Base-by-base conservation (phyloP, 1,140 invertebrate genomes). In the Anagrus nilaparvatae region DNA sequence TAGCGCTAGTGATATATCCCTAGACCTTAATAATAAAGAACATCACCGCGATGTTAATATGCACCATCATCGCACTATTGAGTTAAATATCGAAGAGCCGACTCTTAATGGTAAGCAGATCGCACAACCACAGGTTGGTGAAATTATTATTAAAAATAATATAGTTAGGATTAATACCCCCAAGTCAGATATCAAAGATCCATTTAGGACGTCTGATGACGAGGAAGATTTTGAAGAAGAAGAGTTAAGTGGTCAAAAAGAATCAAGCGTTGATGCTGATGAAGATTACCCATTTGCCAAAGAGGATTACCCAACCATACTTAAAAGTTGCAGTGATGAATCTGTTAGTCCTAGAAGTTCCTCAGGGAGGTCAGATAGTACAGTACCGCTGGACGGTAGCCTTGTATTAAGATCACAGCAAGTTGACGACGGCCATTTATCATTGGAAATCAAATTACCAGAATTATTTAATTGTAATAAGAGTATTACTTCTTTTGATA, bases 281-380 rank as follows among this genome's bases (percentile, higher is more conserved):
- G 63, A 69, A 34, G 66, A 67, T 16, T 67, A 66, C 28, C 66
- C 65, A 0, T 69, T 67, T 39, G 66, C 65, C 4, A 67, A 69
- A 32, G 66, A 69, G 27, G 63, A 67, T 30, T 69, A 69, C 19
- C 66, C 66, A 3, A 69, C 65, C 0, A 69, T 69, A 57, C 41
- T 67, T 5, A 69, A 69, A 35, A 65, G 59, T 0, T 65, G 65
- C 41, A 66, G 63, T 49, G 65, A 67, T 46, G 61, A 65, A 17
- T 69, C 66, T 7, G 60, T 63, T 0, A 67, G 66, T 35, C 63
- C 64, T 2, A 53, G 66, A 25, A 67, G 65, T 24, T 67, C 65
- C 1, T 67, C 65, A 0, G 60, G 63, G 0, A 49, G 65, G 10
- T 67, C 66, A 1, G 63, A 67, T 41, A 67, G 65, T 17, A 67